A percentile compares a stretch with the other conserved stretches of the same genome.
Conservation (phyloP, 2,797 vertebrate genomes). For the Centropyge bicolor region DNA sequence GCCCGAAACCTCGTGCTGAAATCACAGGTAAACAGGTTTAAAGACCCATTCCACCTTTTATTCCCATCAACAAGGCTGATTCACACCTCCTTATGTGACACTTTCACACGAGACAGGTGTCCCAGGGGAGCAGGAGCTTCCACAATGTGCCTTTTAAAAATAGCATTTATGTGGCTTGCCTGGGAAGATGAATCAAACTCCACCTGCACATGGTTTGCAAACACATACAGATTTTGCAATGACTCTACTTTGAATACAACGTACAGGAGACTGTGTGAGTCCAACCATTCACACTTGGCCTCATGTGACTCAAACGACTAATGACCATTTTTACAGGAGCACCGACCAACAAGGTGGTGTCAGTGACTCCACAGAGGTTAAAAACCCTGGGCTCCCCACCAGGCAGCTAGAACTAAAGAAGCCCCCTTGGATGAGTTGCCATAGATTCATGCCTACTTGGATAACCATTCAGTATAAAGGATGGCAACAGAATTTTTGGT, state of each 20-base stretch:
- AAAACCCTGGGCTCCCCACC: too few relatives aligned
- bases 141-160: conserved; percentile 46
- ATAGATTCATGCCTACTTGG: too few relatives aligned
- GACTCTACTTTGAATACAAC: conserved; percentile 1
- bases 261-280: background rate
- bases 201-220: conserved; percentile 14
- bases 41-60: conserved; percentile 42
- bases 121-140: conserved; percentile 31
- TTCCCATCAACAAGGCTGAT: conserved; percentile 38
- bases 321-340: too few relatives aligned
- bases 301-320: too few relatives aligned
- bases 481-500: too few relatives aligned
- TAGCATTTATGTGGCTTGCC: conserved; percentile 26
- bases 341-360: too few relatives aligned
- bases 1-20: conserved; percentile 36
- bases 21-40: conserved; percentile 43
- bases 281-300: too few relatives aligned
- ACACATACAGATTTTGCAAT: conserved; percentile 16
- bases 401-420: too few relatives aligned
- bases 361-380: too few relatives aligned
- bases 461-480: too few relatives aligned
- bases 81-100: conserved; percentile 52
- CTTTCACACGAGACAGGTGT: conserved; percentile 39
- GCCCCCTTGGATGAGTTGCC: too few relatives aligned
- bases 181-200: conserved; percentile 28